phyloP scores from a whole-genome alignment of 2,113 vertebrate species.

The Egretta garzetta region DNA sequence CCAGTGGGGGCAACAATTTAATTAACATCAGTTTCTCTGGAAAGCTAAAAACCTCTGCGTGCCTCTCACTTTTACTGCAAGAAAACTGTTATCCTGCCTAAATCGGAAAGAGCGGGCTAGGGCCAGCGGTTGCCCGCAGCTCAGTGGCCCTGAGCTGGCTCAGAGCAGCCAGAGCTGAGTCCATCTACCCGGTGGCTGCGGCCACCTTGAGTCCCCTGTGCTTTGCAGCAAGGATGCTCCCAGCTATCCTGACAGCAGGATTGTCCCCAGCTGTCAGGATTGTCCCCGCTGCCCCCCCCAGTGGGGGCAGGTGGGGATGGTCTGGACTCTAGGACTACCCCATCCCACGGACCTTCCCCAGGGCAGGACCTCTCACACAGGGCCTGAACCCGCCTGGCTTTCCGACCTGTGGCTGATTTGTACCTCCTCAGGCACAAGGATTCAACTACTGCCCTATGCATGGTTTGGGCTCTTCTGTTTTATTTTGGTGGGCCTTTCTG shows the following conservation, averaged over 20 bases:
- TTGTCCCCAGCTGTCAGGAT: not conserved
- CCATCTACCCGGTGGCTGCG: rapidly evolving
- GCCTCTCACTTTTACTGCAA: not conserved
- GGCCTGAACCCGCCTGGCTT: not conserved
- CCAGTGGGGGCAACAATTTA: not conserved
- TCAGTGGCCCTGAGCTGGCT: rapidly evolving
- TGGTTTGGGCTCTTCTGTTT: rapidly evolving
- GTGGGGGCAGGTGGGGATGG: too few species aligned
- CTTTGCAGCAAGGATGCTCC: not conserved
- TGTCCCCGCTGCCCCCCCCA: too few species aligned
- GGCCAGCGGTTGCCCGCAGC: not conserved
- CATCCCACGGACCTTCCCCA: rapidly evolving
- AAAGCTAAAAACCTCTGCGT: not conserved
- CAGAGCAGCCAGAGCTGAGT: not conserved
- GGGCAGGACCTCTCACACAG: not conserved
- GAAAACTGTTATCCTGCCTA: not conserved
- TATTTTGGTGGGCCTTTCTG: not conserved
- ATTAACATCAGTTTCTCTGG: not conserved
- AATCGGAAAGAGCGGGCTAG: rapidly evolving
- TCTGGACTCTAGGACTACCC: not conserved
- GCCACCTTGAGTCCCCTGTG: not conserved
- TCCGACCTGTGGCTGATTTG: not conserved
- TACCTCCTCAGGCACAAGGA: not conserved
- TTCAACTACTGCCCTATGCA: not conserved
- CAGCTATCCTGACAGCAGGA: not conserved